Conservation (phyloP, 2,113 vertebrate genomes). For the Danio rerio region DNA sequence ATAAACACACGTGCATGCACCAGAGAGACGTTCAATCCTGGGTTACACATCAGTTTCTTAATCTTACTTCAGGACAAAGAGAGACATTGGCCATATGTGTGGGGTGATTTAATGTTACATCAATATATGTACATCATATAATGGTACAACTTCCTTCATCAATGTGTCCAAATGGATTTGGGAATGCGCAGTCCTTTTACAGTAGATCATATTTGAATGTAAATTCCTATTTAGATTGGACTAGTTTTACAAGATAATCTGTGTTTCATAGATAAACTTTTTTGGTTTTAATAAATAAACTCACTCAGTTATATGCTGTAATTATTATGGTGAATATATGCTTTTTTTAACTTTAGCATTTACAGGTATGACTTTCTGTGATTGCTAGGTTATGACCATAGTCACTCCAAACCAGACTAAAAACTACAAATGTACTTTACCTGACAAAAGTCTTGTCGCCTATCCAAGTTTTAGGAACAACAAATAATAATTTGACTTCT, state of each 20-base stretch:
- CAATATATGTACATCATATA: constrained; percentile 44
- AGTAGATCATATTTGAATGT: not conserved
- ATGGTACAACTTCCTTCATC: constrained; percentile 37
- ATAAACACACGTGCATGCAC: constrained; percentile 15
- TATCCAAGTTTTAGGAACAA: too few relatives aligned
- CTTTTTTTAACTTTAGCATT: too few relatives aligned
- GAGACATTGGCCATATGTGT: constrained; percentile 35
- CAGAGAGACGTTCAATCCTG: constrained; percentile 27
- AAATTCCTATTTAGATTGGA: not conserved
- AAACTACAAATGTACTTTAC: too few relatives aligned
- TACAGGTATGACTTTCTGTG: too few relatives aligned
- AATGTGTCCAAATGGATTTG: constrained; percentile 47
- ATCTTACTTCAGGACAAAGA: not conserved
- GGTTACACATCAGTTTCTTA: constrained; percentile 44
- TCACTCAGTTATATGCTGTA: too few relatives aligned
- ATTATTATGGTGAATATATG: too few relatives aligned
- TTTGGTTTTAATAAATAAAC: not conserved
- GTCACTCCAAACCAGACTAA: too few relatives aligned
- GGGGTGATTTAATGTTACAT: constrained; percentile 62
- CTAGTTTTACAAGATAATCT: not conserved
- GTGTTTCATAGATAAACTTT: not conserved
- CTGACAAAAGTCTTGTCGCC: too few relatives aligned
- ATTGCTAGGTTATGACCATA: too few relatives aligned
- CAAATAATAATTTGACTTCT: too few relatives aligned
- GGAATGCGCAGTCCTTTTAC: constrained; percentile 23